phyloP scores from a whole-genome alignment of 2,888 invertebrate genomes.

The Epsilonema sp. region DNA sequence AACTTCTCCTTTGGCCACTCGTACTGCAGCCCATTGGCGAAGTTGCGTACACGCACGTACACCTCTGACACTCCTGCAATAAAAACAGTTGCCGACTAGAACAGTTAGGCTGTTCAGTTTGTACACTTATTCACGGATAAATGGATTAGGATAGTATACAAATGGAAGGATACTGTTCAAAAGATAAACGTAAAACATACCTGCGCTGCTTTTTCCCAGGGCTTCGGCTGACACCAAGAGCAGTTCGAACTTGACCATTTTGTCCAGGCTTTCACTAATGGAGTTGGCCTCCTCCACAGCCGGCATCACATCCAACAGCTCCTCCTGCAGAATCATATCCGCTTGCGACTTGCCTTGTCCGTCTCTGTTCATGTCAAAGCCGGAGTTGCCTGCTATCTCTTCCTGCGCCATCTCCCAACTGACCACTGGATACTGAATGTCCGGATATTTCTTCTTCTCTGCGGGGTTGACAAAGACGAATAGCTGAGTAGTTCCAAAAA shows the following conservation, averaged over 20 bases:
- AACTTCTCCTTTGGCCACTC: constrained; percentile 36
- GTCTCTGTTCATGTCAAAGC: background rate
- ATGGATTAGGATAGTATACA: too few relatives aligned
- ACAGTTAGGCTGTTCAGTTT: too few relatives aligned
- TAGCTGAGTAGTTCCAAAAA: constrained; percentile 37
- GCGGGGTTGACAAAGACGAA: constrained; percentile 35
- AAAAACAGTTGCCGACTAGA: too few relatives aligned
- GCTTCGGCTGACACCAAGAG: constrained; percentile 34
- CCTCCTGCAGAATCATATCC: constrained; percentile 30
- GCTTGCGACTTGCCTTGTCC: background rate
- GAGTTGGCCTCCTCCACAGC: constrained; percentile 36
- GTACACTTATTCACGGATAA: too few relatives aligned
- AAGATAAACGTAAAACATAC: too few relatives aligned
- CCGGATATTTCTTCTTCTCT: constrained; percentile 14
- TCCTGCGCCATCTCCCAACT: constrained; percentile 7
- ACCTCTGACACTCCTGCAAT: constrained; percentile 16
- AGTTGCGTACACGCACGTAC: constrained; percentile 32
- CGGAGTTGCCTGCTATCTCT: background rate
- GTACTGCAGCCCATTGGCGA: constrained; percentile 34
- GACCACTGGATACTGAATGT: constrained; percentile 11
- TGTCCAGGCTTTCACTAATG: constrained; percentile 36
- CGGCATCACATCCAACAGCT: constrained; percentile 35
- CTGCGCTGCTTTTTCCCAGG: too few relatives aligned
- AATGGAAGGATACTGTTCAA: too few relatives aligned
- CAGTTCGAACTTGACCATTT: constrained; percentile 35